Base-by-base conservation (phyloP, 2,113 vertebrate genomes). In the Rynchops niger region DNA sequence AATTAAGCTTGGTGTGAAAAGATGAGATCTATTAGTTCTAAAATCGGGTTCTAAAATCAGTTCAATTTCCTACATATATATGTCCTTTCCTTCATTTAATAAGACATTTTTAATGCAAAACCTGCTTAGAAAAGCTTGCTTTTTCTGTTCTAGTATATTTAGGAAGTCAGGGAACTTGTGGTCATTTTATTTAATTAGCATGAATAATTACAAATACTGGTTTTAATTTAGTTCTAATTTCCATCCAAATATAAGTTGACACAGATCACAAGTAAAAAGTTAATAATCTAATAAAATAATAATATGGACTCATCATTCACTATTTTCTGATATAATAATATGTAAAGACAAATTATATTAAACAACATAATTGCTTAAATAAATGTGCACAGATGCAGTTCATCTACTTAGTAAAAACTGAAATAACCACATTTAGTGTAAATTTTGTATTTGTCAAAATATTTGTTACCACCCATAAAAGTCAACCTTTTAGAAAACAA, bases 221-320 rank as follows among this genome's bases (percentile, higher is more conserved):
- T 95, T 94, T 95, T 92, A 97, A 95, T 95, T 97, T 88, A 89
- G 89, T 86, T 93, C 80, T 94, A 92, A 97, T 97, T 94, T 96
- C 43, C 21, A 92, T 92, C 80, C 53, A 95, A 95, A 97, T 96
- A 81, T 67, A 89, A 92, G 80, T 86, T 97, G 96, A 97, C 95
- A 93, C 63, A 95, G 77, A 95, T 96, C 87, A 92, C 82, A 90
- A 95, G 80, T 88, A 84, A 92, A 89, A 96, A 88, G 72, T 81
- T 96, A 95, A 95, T 93, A 93, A 91, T 89, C 61, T 96, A 95
- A 95, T 95, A 96, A 88, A 95, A 61, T 61, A 95, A 71, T 92
- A 92, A 94, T 34, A 73, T 29, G 36, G 66, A 78, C 82, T 92
- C 96, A 95, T 97, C 71, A 1, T 88, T 97, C 94, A 92, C 83